phyloP scores from a whole-genome alignment of 1,140 invertebrate genomes.

The Heliconius nattereri region DNA sequence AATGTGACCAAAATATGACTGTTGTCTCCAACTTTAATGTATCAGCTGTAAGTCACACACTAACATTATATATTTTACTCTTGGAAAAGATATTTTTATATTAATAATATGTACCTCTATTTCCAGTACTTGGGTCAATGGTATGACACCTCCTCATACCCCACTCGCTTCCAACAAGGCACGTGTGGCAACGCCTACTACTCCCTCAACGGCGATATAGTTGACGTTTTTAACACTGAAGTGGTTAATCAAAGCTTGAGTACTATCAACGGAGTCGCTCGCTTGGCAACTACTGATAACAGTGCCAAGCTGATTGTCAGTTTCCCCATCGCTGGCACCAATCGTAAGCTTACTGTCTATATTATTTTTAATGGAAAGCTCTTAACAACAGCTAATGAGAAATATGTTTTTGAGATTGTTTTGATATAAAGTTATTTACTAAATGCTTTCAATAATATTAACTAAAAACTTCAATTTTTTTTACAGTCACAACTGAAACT shows the following conservation, averaged over 20 bases:
- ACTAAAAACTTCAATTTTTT: too few species aligned
- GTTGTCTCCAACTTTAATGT: constrained; percentile 51
- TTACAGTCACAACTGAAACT: neutral
- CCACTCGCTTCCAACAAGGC: constrained; percentile 54
- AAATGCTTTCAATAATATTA: too few species aligned
- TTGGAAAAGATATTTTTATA: neutral
- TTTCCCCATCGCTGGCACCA: constrained; percentile 61
- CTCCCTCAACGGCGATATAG: constrained; percentile 29
- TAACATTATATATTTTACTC: too few species aligned
- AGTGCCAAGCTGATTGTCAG: constrained; percentile 58
- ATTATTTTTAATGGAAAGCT: neutral
- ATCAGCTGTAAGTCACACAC: constrained; percentile 40
- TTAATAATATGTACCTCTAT: neutral
- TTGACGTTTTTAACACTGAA: constrained; percentile 59
- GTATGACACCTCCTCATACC: constrained; percentile 64
- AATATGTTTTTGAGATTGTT: neutral
- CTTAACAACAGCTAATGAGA: neutral
- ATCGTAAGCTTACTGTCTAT: constrained; percentile 47
- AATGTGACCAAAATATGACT: constrained; percentile 51
- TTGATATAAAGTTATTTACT: too few species aligned
- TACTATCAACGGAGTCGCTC: constrained; percentile 49
- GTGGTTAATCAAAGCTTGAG: constrained; percentile 55
- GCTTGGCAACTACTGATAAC: constrained; percentile 41
- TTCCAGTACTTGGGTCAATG: constrained; percentile 49
- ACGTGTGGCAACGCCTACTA: constrained; percentile 59